These are phyloP conservation scores for Eurosta solidaginis DNA, from an alignment of 1,140 invertebrate species.

Conservation along the genomic window DNA sequence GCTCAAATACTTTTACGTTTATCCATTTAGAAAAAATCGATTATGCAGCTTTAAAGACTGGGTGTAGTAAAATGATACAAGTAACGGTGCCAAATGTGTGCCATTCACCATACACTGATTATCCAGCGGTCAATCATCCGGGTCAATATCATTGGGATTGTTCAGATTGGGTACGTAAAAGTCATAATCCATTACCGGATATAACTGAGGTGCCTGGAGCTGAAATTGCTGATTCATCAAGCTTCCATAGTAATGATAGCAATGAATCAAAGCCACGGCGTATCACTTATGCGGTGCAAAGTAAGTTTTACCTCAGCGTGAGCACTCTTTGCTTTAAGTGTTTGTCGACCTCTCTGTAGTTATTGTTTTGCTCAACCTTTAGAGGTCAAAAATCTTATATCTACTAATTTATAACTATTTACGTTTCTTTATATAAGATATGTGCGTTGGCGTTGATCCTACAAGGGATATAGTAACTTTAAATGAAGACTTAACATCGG, in stretches of 20 bases:
- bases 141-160: constrained; percentile 94
- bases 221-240: constrained; percentile 88
- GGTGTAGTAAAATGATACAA: constrained; percentile 50
- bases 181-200: constrained; percentile 83
- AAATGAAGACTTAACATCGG: constrained; percentile 74
- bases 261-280: constrained; percentile 71
- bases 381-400: neutral
- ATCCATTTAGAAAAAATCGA: neutral
- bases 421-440: constrained; percentile 9
- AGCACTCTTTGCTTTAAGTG: too few relatives aligned
- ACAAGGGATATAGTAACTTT: constrained; percentile 69
- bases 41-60: constrained; percentile 27
- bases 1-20: too few relatives aligned
- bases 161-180: constrained; percentile 88
- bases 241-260: constrained; percentile 86
- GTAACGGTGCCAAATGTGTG: constrained; percentile 57
- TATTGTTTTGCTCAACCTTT: too few relatives aligned
- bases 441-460: constrained; percentile 62
- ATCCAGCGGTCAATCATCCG: constrained; percentile 55
- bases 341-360: too few relatives aligned
- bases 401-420: neutral
- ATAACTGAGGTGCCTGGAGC: constrained; percentile 90
- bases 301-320: too few relatives aligned
- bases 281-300: constrained; percentile 41
- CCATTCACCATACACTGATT: constrained; percentile 44